Evolutionary conservation across 2,888 invertebrate species (phyloP).

Genomic region (Apotomis betuletana): DNA sequence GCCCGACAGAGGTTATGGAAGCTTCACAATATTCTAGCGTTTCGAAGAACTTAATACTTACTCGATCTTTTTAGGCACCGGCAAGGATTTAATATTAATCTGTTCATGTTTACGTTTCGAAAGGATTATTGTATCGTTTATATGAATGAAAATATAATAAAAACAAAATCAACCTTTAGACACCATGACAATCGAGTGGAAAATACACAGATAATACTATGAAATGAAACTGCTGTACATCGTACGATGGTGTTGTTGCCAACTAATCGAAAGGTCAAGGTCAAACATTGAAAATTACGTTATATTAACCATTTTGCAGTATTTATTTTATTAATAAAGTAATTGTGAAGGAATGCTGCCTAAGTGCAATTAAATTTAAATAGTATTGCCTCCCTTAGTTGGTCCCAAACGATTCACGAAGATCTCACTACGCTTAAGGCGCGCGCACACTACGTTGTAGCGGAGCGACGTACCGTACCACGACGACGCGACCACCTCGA

Average conservation of each 20-base stretch:
- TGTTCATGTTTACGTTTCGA: slow-evolving; percentile 67
- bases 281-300: background rate
- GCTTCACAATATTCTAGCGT: slow-evolving; percentile 32
- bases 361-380: too few species aligned
- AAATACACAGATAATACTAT: slow-evolving; percentile 40
- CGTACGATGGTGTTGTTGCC: slow-evolving; percentile 25
- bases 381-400: too few species aligned
- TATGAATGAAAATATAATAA: slow-evolving; percentile 67
- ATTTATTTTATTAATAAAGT: background rate
- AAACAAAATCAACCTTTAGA: slow-evolving; percentile 79
- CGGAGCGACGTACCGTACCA: too few species aligned
- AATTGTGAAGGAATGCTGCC: too few species aligned
- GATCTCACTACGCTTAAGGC: too few species aligned
- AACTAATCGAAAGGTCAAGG: slow-evolving; percentile 32
- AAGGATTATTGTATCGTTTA: slow-evolving; percentile 50
- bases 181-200: slow-evolving; percentile 70
- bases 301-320: too few species aligned
- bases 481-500: too few species aligned
- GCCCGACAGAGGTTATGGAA: slow-evolving; percentile 58
- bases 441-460: too few species aligned
- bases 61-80: slow-evolving; percentile 73
- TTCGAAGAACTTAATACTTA: slow-evolving; percentile 56
- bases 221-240: background rate
- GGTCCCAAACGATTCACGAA: too few species aligned
- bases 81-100: slow-evolving; percentile 70